phyloP scores from a whole-genome alignment of 2,797 vertebrate genomes.

The Ctenosaura bakeri region DNA sequence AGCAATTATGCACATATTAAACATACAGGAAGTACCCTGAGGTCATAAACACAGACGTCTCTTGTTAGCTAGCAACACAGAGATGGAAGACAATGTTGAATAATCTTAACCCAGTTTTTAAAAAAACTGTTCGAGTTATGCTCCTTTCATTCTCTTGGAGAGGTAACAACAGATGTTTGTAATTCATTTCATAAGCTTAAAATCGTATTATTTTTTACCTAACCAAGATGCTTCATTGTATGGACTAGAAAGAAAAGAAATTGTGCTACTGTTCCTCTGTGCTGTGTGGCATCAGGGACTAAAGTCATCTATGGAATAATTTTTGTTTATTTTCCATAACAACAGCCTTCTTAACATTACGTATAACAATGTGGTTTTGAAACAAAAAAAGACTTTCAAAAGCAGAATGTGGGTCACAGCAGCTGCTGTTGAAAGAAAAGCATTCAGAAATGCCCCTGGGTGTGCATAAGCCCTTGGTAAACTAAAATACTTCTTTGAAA shows the following conservation, averaged over 20 bases:
- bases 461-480: slow-evolving; percentile 1
- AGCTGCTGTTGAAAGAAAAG: neutral
- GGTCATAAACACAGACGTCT: neutral
- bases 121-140: neutral
- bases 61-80: neutral
- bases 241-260: neutral
- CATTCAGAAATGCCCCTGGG: slow-evolving; percentile 17
- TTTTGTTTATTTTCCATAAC: neutral
- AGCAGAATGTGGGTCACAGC: slow-evolving; percentile 13
- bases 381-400: neutral
- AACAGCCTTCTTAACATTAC: neutral
- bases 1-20: neutral
- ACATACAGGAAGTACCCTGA: neutral
- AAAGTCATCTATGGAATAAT: neutral
- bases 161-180: neutral
- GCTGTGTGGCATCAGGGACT: neutral
- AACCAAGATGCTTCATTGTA: neutral
- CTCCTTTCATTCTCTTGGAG: neutral
- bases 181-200: neutral
- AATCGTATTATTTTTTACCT: neutral
- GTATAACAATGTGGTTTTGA: neutral
- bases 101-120: neutral
- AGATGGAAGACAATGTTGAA: neutral
- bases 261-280: neutral
- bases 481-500: slow-evolving; percentile 16